Evolutionary conservation across 2,113 vertebrate species (phyloP).

Genomic region (Dromaius novaehollandiae): DNA sequence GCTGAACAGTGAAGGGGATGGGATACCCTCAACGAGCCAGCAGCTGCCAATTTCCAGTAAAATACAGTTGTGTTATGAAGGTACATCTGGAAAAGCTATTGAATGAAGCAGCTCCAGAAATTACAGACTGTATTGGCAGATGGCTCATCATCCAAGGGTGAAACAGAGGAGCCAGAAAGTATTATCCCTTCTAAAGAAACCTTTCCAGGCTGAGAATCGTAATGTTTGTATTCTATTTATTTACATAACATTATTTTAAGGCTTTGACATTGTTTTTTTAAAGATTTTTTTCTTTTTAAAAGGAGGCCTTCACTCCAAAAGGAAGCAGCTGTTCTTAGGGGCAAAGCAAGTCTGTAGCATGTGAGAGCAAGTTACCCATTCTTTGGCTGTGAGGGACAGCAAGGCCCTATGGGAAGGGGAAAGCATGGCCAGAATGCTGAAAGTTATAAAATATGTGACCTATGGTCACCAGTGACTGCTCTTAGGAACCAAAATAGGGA

Average conservation of each 20-base stretch:
- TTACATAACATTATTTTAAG: background rate
- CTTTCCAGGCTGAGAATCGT: background rate
- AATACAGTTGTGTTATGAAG: background rate
- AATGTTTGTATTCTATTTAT: constrained; percentile 56
- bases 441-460: background rate
- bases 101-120: constrained; percentile 3
- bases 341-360: constrained; percentile 42
- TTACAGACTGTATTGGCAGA: background rate
- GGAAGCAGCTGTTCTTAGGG: background rate
- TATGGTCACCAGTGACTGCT: background rate
- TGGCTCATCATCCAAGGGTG: background rate
- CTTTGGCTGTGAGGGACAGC: background rate
- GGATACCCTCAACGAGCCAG: background rate
- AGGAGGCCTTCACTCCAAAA: background rate
- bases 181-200: background rate
- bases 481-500: background rate
- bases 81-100: constrained; percentile 36
- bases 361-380: constrained; percentile 32
- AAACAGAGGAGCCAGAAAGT: background rate
- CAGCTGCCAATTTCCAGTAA: background rate
- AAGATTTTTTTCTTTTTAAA: background rate
- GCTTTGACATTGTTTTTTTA: constrained; percentile 8
- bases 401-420: background rate
- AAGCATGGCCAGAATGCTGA: background rate
- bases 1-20: background rate